Base-by-base conservation (phyloP, 2,888 invertebrate species). In the Cetonia aurata region DNA sequence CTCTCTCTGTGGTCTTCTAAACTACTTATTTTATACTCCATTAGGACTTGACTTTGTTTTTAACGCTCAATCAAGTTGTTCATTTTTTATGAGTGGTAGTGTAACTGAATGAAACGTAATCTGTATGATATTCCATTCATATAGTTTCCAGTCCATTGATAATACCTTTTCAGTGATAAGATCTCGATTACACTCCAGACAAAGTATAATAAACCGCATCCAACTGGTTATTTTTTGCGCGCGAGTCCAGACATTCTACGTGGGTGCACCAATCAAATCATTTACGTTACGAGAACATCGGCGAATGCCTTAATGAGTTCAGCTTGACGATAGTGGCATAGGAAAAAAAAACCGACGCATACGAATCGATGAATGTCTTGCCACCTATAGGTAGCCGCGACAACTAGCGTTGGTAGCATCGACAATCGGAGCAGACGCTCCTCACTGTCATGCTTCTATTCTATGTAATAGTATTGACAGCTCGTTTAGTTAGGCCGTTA, bases 221-320 rank as follows among this genome's bases (percentile, higher is more conserved):
- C 25, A 57, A 17, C 42, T 42, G 57, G 57, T 57, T 57, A 41
- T 42, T 37, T 33, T 37, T 37, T 37, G 8, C 19, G 42, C 57
- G 42, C 57, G 42, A 42, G 57, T 19, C 57, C 19, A 42, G 57
- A 57, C 42, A 57, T 42, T 57, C 42, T 42, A 42, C 42, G 57
- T 57, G 42, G 42, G 57, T 57, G 57, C 42, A 37, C 6, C 37
- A 57, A 57, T 57, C 42, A 19, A 57, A 57, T 57, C 41, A 57
- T 57, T 57, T 57, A 57, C 57, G 41, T 57, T 57, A 57, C 57
- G 41, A 19, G 42, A 57, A 57, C 57, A 17, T 57, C 57, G 57
- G 37, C 57, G 57, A n/a, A 37, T 10, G 37, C 9, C 2, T 37
- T 57, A 57, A 57, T 57, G 57, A 57, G 57, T 44, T 57, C 19